Conservation (phyloP, 1,140 invertebrate species). For the Drosophila kohkoa region DNA sequence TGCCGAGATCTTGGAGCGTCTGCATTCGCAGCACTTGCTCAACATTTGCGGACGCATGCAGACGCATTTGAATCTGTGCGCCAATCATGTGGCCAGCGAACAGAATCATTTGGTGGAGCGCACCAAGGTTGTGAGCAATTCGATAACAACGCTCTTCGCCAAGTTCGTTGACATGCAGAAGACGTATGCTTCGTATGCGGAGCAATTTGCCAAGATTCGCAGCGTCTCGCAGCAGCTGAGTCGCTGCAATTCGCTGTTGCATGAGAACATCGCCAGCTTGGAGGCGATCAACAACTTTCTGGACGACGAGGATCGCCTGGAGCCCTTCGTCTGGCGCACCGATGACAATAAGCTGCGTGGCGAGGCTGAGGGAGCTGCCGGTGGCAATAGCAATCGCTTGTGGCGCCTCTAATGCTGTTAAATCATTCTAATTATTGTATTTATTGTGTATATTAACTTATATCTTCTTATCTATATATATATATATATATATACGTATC, state of each 20-base stretch:
- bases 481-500: slow-evolving; percentile 10
- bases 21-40: slow-evolving; percentile 86
- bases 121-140: slow-evolving; percentile 90
- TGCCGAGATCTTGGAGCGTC: slow-evolving; percentile 94
- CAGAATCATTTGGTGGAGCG: slow-evolving; percentile 90
- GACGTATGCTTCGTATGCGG: slow-evolving; percentile 92
- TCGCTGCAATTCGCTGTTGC: slow-evolving; percentile 92
- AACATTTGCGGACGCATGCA: slow-evolving; percentile 82
- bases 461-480: slow-evolving; percentile 10
- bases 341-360: slow-evolving; percentile 80
- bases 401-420: slow-evolving; percentile 65
- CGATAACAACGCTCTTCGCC: slow-evolving; percentile 89
- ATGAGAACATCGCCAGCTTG: slow-evolving; percentile 93
- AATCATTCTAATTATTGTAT: slow-evolving; percentile 16
- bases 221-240: slow-evolving; percentile 92
- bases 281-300: slow-evolving; percentile 94
- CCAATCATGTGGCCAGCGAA: slow-evolving; percentile 90
- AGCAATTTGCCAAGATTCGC: slow-evolving; percentile 92
- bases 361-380: slow-evolving; percentile 75
- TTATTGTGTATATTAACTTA: slow-evolving; percentile 36
- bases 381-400: slow-evolving; percentile 84
- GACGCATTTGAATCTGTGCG: slow-evolving; percentile 89
- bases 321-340: slow-evolving; percentile 96
- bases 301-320: slow-evolving; percentile 92
- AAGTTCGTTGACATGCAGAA: slow-evolving; percentile 92